Conservation (phyloP, 2,888 invertebrate species). For the Drosophila villosipedis region DNA sequence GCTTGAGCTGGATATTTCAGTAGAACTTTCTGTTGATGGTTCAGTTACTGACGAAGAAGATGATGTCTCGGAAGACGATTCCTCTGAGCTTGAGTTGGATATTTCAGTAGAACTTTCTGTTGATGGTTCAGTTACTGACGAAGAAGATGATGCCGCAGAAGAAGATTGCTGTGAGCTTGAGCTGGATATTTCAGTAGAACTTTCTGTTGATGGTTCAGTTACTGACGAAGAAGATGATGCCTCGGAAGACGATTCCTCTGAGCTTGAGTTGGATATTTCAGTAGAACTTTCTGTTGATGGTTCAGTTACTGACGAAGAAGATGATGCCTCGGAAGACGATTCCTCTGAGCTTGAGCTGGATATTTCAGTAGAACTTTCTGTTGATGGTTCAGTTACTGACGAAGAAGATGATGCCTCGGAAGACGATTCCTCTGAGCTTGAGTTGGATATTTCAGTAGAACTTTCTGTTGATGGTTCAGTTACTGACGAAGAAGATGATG, state of each 20-base stretch:
- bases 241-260: too few relatives aligned
- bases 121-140: background rate
- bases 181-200: background rate
- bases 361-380: background rate
- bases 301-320: too few relatives aligned
- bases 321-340: background rate
- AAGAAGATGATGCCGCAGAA: background rate
- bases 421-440: background rate
- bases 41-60: slow-evolving; percentile 1
- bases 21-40: slow-evolving; percentile 8
- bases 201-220: slow-evolving; percentile 3
- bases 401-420: background rate
- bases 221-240: background rate
- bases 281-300: too few relatives aligned
- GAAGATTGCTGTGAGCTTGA: background rate
- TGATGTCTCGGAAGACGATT: background rate
- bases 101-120: slow-evolving; percentile 5
- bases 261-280: too few relatives aligned
- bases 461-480: background rate
- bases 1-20: background rate
- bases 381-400: background rate
- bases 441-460: background rate
- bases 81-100: background rate
- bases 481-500: background rate
- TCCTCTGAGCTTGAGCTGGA: background rate